phyloP scores from a whole-genome alignment of 2,888 invertebrate species.

The Erebia ligea region DNA sequence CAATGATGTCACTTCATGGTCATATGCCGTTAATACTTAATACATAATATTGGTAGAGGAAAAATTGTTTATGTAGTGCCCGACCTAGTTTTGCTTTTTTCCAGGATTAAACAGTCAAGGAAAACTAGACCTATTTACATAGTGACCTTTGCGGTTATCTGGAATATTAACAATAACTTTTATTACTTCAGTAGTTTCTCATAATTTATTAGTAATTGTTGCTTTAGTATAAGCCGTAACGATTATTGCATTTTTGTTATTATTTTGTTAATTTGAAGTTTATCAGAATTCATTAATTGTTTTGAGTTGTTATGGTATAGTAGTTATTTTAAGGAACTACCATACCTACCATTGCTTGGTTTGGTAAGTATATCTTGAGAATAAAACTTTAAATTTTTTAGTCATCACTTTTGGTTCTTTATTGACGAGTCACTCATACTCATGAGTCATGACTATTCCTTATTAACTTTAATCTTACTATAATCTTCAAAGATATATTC shows the following conservation, averaged over 20 bases:
- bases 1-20: conserved; percentile 49
- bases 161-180: neutral
- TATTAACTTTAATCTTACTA: neutral
- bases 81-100: conserved; percentile 30
- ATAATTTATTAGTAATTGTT: neutral
- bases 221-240: neutral
- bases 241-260: neutral
- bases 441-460: conserved; percentile 6
- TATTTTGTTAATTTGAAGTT: neutral
- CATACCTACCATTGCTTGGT: neutral
- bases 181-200: neutral
- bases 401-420: neutral
- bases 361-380: neutral
- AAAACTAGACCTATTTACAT: conserved; percentile 26
- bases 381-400: neutral
- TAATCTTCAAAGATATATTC: neutral
- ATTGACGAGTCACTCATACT: neutral
- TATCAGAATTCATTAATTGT: neutral
- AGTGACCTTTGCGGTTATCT: conserved; percentile 25
- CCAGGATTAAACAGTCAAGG: conserved; percentile 20
- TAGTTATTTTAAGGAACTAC: too few relatives aligned
- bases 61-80: conserved; percentile 21
- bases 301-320: neutral
- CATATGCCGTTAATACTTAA: neutral
- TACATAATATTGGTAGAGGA: conserved; percentile 20